Base-by-base conservation (phyloP, 2,888 invertebrate species). In the Lepetodrilus schrolli region DNA sequence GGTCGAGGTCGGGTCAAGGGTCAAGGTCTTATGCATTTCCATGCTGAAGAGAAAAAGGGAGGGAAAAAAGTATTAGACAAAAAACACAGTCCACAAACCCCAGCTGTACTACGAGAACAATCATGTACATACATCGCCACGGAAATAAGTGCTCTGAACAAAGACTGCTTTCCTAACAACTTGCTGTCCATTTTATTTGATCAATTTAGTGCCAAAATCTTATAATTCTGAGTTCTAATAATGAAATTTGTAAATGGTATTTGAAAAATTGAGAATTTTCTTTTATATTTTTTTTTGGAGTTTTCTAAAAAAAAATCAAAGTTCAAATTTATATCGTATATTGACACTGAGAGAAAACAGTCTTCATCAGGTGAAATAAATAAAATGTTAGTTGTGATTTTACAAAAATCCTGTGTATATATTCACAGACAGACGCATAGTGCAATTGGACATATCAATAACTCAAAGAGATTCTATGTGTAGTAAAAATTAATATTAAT, bases 11-110 rank as follows among this genome's bases (percentile, higher is more conserved):
- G 87, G 86, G 84, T 88, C 88, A 83, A 88, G 87, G 86, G 87
- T 87, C 87, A 88, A 82, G 82, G 84, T 87, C 87, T 88, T 88
- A 88, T 88, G 88, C 86, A 88, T 85, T 86, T 88, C 87, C 87
- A 88, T 88, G 87, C 88, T 88, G 88, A 81, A 85, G 86, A 85
- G 77, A 80, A 81, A 81, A 85, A 85, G 79, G 84, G 83, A 81
- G 82, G 85, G 81, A 81, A 82, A 81, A 82, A 76, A 82, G 84
- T 83, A 84, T 83, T 84, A 86, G 84, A 85, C 78, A 79, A 78
- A n/a, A 75, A 76, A 77, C 72, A 77, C 73, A 74, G 74, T 76
- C 74, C 74, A 74, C 74, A 66, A 51, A 48, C 73, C 66, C 38
- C 43, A n/a, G n/a, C n/a, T n/a, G 26, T 23, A 37, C 66, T 73